These are phyloP conservation scores for Haliaeetus leucogaster DNA, from an alignment of 2,113 vertebrate species.

Conservation along the genomic window DNA sequence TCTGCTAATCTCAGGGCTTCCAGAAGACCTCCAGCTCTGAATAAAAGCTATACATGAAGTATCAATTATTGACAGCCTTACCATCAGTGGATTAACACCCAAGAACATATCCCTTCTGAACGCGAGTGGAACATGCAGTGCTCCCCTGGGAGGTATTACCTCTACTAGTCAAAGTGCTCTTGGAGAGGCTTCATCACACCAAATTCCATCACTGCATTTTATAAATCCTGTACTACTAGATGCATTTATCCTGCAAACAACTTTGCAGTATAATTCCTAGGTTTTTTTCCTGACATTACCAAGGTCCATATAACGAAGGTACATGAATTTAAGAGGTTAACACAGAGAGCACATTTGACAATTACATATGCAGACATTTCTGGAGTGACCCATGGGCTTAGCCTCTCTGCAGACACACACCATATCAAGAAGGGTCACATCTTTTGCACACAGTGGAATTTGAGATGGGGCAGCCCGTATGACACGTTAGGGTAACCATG, in stretches of 20 bases:
- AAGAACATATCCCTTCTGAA: not conserved
- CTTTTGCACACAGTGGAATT: not conserved
- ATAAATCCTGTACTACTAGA: not conserved
- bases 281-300: not conserved
- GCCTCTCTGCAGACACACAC: not conserved
- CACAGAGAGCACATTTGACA: not conserved
- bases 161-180: not conserved
- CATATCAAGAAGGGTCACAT: not conserved
- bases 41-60: not conserved
- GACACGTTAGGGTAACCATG: fast-evolving
- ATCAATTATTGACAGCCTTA: constrained; percentile 13
- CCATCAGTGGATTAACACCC: constrained; percentile 6
- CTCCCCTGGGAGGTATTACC: not conserved
- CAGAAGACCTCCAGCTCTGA: not conserved
- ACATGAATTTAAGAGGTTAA: not conserved
- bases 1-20: constrained; percentile 29
- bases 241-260: not conserved
- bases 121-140: not conserved
- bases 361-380: not conserved
- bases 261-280: not conserved
- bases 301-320: not conserved
- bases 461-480: fast-evolving
- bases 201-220: not conserved
- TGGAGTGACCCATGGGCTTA: not conserved
- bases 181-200: not conserved